phyloP scores from a whole-genome alignment of 1,140 invertebrate species.

The Ceratosolen solmsi region DNA sequence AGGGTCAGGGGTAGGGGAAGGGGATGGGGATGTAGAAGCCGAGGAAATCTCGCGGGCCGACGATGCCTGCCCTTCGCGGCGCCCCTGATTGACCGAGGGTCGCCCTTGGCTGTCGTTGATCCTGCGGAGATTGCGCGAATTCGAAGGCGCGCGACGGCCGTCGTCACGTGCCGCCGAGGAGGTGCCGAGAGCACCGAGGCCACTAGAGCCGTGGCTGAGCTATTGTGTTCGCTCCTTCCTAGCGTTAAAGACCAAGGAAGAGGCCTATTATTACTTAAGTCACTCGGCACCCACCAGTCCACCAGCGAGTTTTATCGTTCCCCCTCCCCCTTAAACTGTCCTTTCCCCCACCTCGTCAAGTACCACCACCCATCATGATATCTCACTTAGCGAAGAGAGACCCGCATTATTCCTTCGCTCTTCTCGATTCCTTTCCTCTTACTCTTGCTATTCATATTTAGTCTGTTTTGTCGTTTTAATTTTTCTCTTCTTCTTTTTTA shows the following conservation, averaged over 20 bases:
- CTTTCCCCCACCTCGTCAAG: no score
- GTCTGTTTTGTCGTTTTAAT: no score
- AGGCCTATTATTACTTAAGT: constrained; percentile 11
- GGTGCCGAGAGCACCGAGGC: not conserved
- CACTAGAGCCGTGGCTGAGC: not conserved
- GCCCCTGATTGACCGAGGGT: not conserved
- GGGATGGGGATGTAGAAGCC: no score
- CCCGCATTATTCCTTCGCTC: not conserved
- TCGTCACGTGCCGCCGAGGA: not conserved
- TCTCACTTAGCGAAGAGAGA: not conserved
- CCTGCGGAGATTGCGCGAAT: no score
- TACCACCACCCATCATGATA: not conserved
- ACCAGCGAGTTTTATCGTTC: not conserved
- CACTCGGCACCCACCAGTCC: not conserved
- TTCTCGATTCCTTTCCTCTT: no score
- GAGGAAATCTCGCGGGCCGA: not conserved
- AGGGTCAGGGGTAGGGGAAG: no score
- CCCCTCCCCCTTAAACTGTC: not conserved
- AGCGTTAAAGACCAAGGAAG: not conserved
- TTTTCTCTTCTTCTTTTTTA: not conserved
- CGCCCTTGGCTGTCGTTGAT: no score
- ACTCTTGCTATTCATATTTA: no score
- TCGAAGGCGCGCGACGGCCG: not conserved
- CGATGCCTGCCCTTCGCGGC: not conserved
- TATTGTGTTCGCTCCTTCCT: not conserved